phyloP scores from a whole-genome alignment of 2,888 invertebrate species.

The Drosophila algonquin region DNA sequence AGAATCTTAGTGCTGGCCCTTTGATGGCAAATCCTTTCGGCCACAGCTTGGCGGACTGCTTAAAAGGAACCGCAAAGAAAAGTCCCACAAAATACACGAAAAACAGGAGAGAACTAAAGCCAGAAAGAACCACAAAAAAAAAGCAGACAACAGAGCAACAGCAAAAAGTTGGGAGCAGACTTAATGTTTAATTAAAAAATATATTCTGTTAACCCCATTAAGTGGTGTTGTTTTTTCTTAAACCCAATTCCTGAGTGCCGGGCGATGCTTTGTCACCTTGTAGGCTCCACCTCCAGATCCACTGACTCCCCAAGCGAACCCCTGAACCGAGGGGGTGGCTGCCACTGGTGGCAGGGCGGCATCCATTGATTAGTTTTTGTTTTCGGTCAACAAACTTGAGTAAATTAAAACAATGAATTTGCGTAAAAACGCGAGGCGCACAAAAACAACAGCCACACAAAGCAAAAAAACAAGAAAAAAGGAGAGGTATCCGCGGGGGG shows the following conservation, averaged over 20 bases:
- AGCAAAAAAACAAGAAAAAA: slow-evolving; percentile 13
- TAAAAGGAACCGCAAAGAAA: slow-evolving; percentile 33
- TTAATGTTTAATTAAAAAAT: slow-evolving; percentile 71
- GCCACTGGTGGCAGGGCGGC: slow-evolving; percentile 10
- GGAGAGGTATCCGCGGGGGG: neutral
- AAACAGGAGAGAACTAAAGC: slow-evolving; percentile 35
- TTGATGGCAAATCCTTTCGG: slow-evolving; percentile 51
- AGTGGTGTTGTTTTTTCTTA: slow-evolving; percentile 38
- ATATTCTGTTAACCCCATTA: slow-evolving; percentile 57
- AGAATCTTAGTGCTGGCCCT: slow-evolving; percentile 18
- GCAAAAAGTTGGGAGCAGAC: slow-evolving; percentile 36
- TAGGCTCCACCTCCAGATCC: neutral
- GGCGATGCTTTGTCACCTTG: slow-evolving; percentile 55
- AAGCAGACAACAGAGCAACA: neutral
- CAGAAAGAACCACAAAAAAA: slow-evolving; percentile 29
- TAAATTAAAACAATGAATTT: slow-evolving; percentile 79
- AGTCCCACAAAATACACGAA: slow-evolving; percentile 37
- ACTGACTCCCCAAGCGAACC: neutral
- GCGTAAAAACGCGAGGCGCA: slow-evolving; percentile 63
- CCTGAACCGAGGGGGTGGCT: neutral
- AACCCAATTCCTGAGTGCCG: slow-evolving; percentile 50
- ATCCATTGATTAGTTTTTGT: slow-evolving; percentile 73
- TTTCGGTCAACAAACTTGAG: slow-evolving; percentile 76
- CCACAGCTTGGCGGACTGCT: slow-evolving; percentile 54
- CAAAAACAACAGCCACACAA: slow-evolving; percentile 30